A percentile compares a stretch with the other conserved stretches of the same genome.
Conservation (phyloP, 2,888 invertebrate species). For the Fragum sueziense region DNA sequence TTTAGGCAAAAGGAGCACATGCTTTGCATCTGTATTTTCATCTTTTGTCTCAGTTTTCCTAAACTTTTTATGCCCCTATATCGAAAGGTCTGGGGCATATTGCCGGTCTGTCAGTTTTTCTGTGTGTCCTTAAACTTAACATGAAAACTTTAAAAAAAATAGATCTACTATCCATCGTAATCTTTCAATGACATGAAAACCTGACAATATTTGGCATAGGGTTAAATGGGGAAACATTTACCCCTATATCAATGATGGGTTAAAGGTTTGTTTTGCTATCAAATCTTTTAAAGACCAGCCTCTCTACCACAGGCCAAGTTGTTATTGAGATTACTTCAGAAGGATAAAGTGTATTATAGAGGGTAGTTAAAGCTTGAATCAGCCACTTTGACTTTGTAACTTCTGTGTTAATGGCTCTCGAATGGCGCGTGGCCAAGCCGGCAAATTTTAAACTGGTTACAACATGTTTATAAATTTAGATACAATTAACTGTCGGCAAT, state of each 20-base stretch:
- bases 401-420: background rate
- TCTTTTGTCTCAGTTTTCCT: background rate
- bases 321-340: background rate
- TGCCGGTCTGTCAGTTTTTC: too few relatives aligned
- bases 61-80: background rate
- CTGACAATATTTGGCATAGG: too few relatives aligned
- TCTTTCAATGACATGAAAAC: too few relatives aligned
- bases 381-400: background rate
- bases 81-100: too few relatives aligned
- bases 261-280: background rate
- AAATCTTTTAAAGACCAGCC: background rate
- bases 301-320: background rate
- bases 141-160: too few relatives aligned
- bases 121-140: too few relatives aligned
- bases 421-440: background rate
- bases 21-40: background rate
- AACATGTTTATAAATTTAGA: too few relatives aligned
- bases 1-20: background rate
- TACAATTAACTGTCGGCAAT: too few relatives aligned
- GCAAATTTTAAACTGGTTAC: background rate
- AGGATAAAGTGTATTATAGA: background rate
- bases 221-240: too few relatives aligned
- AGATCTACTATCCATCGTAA: too few relatives aligned
- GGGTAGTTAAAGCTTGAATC: background rate
- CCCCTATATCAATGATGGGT: too few relatives aligned